Evolutionary conservation across 1,140 invertebrate genomes (phyloP), one percentile per base, ranked within the genome.

Genomic region (Caenorhabditis briggsae): DNA sequence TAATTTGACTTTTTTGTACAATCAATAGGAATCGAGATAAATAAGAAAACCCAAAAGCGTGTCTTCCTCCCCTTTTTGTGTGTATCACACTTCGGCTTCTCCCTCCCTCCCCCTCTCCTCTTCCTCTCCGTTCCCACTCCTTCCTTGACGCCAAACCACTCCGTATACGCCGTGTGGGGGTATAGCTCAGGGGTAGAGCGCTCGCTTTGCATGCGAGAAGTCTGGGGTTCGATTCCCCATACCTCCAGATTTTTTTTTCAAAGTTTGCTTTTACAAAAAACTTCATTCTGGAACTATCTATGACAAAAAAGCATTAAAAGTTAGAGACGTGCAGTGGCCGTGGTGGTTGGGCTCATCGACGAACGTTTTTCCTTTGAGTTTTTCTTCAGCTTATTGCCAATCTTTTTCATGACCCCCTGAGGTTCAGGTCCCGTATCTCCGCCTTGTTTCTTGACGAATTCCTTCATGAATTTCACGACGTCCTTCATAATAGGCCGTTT

Each of bases 151-250:
- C 33, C 33, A 33, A 33, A 33, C 33, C 33, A 33, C 33, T 33
- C 33, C 33, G 1, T 33, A 33, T 33, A 2, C 1, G 33, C 33
- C 33, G 5, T 53, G 50, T 83, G 89, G 89, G 89, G 89, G 89
- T 90, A 90, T 90, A 90, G 89, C 89, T 90, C 89, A 90, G 89
- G 82, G 89, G 89, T 90, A 90, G 89, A 90, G 89, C 90, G 90
- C 90, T 90, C 89, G 89, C 89, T 90, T 90, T 86, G 89, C 89
- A 90, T 90, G 89, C 89, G 89, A 90, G 90, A 90, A 78, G 88
- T 78, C 88, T 70, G 88, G 88, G 88, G 88, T 88, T 88, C 88
- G 88, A 88, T 88, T 82, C 88, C 88, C 88, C 88, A 70, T 70
- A 70, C 64, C 64, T 70, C 64, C 61, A 64, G 56, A n/a, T 58